Evolutionary conservation across 2,888 invertebrate species (phyloP).

Genomic region (Siphlonurus alternatus): DNA sequence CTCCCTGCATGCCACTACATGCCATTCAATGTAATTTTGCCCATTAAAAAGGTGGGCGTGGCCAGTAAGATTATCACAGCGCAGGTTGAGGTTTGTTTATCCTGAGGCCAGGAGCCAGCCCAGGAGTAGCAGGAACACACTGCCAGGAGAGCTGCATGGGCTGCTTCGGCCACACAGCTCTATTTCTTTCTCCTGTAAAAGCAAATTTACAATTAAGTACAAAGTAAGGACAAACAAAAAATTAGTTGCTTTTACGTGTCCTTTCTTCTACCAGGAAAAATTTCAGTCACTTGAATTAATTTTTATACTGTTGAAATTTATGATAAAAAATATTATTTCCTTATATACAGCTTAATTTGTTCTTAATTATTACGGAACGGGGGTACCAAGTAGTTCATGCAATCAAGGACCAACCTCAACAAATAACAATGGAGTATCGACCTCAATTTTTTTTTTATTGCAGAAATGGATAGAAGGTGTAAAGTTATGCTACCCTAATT

Average conservation of each 20-base stretch:
- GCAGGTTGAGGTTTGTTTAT: neutral
- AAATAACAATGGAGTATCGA: too few species aligned
- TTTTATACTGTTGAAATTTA: neutral
- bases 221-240: neutral
- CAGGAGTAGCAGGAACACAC: neutral
- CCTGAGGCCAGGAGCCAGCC: neutral
- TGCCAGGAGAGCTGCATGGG: neutral
- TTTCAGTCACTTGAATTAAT: neutral
- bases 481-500: too few species aligned
- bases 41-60: neutral
- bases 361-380: too few species aligned
- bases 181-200: constrained; percentile 16
- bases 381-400: too few species aligned
- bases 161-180: constrained; percentile 13
- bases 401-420: too few species aligned
- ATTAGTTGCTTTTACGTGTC: neutral
- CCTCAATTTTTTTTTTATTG: too few species aligned
- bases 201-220: neutral
- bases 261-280: neutral
- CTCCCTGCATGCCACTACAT: too few species aligned
- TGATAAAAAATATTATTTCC: neutral
- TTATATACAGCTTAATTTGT: neutral
- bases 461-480: too few species aligned
- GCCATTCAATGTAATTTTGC: too few species aligned
- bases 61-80: neutral